Conservation (phyloP, 2,797 vertebrate genomes). For the Dicrostonyx torquatus region DNA sequence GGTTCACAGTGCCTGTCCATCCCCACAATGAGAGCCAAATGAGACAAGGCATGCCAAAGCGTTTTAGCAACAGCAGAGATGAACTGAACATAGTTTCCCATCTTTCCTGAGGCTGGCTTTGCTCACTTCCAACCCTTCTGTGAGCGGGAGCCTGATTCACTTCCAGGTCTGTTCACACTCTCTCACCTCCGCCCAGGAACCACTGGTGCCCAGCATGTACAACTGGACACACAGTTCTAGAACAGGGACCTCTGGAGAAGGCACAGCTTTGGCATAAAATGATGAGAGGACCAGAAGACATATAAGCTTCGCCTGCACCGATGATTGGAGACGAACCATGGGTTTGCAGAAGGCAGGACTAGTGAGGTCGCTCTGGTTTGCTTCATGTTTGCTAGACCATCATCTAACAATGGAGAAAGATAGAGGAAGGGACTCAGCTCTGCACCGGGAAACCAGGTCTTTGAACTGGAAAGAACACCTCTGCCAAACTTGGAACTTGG, state of each 20-base stretch:
- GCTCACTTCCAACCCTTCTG: background rate
- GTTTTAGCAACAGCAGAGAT: background rate
- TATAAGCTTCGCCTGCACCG: background rate
- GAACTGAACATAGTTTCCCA: background rate
- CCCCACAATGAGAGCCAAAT: background rate
- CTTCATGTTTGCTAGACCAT: background rate
- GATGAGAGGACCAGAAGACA: background rate
- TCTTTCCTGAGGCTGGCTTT: background rate
- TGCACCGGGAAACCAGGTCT: background rate
- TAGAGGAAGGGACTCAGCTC: background rate
- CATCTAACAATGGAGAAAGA: background rate
- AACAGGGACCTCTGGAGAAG: background rate
- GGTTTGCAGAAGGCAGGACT: background rate
- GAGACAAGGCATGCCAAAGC: background rate
- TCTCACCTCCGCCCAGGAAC: background rate
- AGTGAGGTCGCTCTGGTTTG: background rate
- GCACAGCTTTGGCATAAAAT: background rate
- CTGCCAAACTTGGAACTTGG: background rate
- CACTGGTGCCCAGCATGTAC: background rate
- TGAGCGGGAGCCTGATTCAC: background rate
- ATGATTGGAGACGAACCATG: background rate
- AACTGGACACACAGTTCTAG: background rate
- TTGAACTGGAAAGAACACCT: background rate
- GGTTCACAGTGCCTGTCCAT: background rate
- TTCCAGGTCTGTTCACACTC: fast-evolving